Evolutionary conservation across 2,888 invertebrate genomes (phyloP).

Genomic region (Eutolmus rufibarbis): DNA sequence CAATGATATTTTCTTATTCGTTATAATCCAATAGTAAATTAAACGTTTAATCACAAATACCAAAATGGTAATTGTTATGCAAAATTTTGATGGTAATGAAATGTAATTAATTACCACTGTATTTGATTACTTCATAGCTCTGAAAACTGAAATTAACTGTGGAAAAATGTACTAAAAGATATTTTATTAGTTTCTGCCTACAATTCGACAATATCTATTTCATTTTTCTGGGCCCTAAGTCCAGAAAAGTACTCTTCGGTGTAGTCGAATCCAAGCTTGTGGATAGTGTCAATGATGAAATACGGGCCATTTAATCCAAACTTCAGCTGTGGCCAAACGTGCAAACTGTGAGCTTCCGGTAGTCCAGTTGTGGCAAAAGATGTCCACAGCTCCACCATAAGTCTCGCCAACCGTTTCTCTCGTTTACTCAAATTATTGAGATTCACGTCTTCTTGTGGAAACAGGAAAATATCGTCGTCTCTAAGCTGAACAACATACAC

Average conservation of each 20-base stretch:
- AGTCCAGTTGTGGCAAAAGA: slow-evolving; percentile 58
- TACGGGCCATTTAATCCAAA: slow-evolving; percentile 55
- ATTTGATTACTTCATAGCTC: no score
- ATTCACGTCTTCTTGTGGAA: background rate
- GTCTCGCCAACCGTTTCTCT: slow-evolving; percentile 62
- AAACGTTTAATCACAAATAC: no score
- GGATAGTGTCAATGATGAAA: slow-evolving; percentile 55
- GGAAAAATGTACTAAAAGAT: background rate
- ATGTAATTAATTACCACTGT: no score
- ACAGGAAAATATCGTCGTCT: slow-evolving; percentile 58
- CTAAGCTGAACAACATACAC: background rate
- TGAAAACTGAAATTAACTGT: no score
- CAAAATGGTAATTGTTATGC: no score
- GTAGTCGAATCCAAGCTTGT: slow-evolving; percentile 57
- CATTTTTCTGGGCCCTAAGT: background rate
- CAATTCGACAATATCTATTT: background rate
- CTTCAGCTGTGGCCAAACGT: slow-evolving; percentile 54
- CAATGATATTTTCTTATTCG: no score
- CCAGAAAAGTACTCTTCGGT: slow-evolving; percentile 56
- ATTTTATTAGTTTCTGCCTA: background rate
- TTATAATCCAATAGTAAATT: no score
- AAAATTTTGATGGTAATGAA: no score
- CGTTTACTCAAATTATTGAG: slow-evolving; percentile 54
- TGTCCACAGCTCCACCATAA: slow-evolving; percentile 63
- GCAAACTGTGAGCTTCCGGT: slow-evolving; percentile 53